phyloP scores from a whole-genome alignment of 2,113 vertebrate genomes.

The Holacanthus passer region DNA sequence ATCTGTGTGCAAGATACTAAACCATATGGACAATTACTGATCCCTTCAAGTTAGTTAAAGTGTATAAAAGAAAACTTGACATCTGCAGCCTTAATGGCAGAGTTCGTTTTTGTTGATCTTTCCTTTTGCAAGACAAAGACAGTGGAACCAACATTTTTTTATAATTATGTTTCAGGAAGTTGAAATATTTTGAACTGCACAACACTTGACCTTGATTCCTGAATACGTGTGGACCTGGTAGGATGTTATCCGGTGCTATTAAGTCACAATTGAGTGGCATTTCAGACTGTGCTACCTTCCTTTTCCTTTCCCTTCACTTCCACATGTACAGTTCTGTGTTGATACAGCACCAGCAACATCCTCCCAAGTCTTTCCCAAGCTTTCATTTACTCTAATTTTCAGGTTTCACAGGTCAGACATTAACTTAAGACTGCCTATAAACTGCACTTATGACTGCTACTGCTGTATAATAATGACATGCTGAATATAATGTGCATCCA shows the following conservation, averaged over 20 bases:
- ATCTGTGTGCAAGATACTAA: neutral
- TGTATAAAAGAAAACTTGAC: neutral
- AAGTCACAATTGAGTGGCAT: neutral
- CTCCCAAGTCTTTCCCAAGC: neutral
- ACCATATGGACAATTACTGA: neutral
- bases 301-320: neutral
- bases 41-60: neutral
- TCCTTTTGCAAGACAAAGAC: neutral
- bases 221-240: neutral
- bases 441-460: neutral
- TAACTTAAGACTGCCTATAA: neutral
- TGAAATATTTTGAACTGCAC: neutral
- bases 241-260: neutral
- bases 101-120: neutral
- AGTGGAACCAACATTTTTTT: neutral
- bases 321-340: neutral
- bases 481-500: neutral
- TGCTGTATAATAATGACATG: neutral
- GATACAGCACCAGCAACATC: constrained; percentile 1
- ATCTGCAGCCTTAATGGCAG: neutral
- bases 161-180: neutral
- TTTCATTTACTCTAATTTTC: neutral
- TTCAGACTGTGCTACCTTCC: neutral
- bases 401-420: neutral
- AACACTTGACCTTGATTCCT: neutral